Conservation (phyloP, 1,140 invertebrate species). For the Drosophila repletoides region DNA sequence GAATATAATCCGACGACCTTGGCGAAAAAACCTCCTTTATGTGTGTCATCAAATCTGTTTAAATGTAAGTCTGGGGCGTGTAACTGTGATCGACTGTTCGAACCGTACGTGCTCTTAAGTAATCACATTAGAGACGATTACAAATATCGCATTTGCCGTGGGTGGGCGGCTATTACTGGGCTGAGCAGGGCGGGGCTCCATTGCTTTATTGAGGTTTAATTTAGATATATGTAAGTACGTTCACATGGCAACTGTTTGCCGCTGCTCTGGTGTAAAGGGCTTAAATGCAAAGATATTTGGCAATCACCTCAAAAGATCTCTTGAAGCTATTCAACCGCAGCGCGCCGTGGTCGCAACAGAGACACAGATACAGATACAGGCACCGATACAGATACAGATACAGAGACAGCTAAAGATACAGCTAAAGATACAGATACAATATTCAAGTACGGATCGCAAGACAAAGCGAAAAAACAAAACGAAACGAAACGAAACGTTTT, state of each 20-base stretch:
- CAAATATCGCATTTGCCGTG: conserved; percentile 27
- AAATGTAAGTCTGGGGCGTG: conserved; percentile 45
- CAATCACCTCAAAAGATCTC: conserved; percentile 71
- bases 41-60: conserved; percentile 43
- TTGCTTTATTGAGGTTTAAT: conserved; percentile 53
- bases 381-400: conserved; percentile 17
- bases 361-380: conserved; percentile 44
- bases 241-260: conserved; percentile 56
- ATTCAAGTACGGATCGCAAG: conserved; percentile 21
- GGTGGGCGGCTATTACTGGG: background rate
- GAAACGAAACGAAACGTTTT: conserved; percentile 44
- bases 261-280: conserved; percentile 58
- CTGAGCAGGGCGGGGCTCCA: background rate
- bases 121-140: conserved; percentile 32
- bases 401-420: conserved; percentile 39
- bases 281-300: conserved; percentile 74
- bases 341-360: conserved; percentile 70
- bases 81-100: conserved; percentile 11
- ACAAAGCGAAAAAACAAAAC: conserved; percentile 19
- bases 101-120: conserved; percentile 21
- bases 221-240: conserved; percentile 55
- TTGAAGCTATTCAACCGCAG: conserved; percentile 75
- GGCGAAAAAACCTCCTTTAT: conserved; percentile 23
- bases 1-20: conserved; percentile 52
- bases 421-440: conserved; percentile 19